A percentile compares a stretch with the other conserved stretches of the same genome.
phyloP scores from a whole-genome alignment of 2,797 vertebrate genomes.

The Acipenser oxyrinchus region DNA sequence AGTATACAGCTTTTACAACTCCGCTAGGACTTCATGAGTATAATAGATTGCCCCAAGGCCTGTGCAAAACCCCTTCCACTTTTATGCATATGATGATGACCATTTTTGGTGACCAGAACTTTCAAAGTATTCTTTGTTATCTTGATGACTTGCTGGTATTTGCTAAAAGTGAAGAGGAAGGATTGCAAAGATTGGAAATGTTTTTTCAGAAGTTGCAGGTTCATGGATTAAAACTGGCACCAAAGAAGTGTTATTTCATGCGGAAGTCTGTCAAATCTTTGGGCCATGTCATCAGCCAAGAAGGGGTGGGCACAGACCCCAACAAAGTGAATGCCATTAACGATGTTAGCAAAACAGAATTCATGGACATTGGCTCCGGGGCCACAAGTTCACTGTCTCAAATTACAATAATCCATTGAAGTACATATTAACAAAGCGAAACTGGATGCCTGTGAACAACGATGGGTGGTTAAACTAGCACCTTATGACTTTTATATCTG shows the following conservation, averaged over 20 bases:
- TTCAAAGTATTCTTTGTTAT: background rate
- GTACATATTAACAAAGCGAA: conserved; percentile 19
- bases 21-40: background rate
- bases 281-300: conserved; percentile 12
- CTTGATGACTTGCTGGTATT: conserved; percentile 3
- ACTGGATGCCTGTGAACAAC: conserved; percentile 22
- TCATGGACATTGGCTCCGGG: conserved; percentile 14
- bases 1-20: conserved; percentile 1
- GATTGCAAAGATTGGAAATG: background rate
- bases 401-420: conserved; percentile 9
- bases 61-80: background rate
- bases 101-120: conserved; percentile 1
- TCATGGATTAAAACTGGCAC: background rate
- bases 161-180: background rate
- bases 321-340: conserved; percentile 15
- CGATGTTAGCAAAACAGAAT: background rate
- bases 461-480: conserved; percentile 17
- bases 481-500: conserved; percentile 18
- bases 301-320: conserved; percentile 12
- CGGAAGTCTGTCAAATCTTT: conserved; percentile 12
- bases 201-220: too few relatives aligned
- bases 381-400: conserved; percentile 5
- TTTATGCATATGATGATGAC: background rate
- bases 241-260: conserved; percentile 14
- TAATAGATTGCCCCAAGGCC: conserved; percentile 1